These are phyloP conservation scores for Xestia ashworthii DNA, from an alignment of 2,888 invertebrate species.

Conservation along the genomic window DNA sequence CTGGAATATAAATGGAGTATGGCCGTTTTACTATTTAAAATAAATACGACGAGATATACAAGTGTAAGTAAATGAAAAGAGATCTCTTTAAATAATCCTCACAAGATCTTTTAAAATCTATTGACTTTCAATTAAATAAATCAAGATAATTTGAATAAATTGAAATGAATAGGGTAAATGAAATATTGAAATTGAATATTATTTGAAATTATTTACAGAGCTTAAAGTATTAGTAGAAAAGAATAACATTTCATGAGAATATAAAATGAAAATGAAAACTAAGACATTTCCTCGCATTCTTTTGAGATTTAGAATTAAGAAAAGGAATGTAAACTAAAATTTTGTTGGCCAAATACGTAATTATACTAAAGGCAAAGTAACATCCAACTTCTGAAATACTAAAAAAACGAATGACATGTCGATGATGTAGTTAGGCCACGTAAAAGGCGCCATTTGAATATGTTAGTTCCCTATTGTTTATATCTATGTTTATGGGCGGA, in stretches of 20 bases:
- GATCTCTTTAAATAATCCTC: slow-evolving; percentile 40
- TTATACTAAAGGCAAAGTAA: slow-evolving; percentile 45
- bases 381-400: slow-evolving; percentile 56
- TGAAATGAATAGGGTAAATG: slow-evolving; percentile 34
- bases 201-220: slow-evolving; percentile 58
- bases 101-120: slow-evolving; percentile 33
- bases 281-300: slow-evolving; percentile 43
- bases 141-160: slow-evolving; percentile 11
- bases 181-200: slow-evolving; percentile 38
- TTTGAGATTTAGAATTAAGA: slow-evolving; percentile 55
- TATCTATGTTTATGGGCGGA: slow-evolving; percentile 41
- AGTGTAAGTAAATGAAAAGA: slow-evolving; percentile 30
- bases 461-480: slow-evolving; percentile 23
- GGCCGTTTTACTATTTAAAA: slow-evolving; percentile 38
- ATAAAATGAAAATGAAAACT: slow-evolving; percentile 44
- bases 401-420: slow-evolving; percentile 27
- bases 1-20: slow-evolving; percentile 2
- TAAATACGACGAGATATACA: slow-evolving; percentile 23
- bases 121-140: slow-evolving; percentile 40
- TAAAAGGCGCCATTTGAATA: slow-evolving; percentile 7
- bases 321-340: slow-evolving; percentile 71
- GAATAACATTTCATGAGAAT: slow-evolving; percentile 25
- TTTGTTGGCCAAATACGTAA: slow-evolving; percentile 43
- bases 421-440: slow-evolving; percentile 30
- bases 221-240: slow-evolving; percentile 35